These are phyloP conservation scores for Tetragonula carbonaria DNA, from an alignment of 2,888 invertebrate species.

Conservation along the genomic window DNA sequence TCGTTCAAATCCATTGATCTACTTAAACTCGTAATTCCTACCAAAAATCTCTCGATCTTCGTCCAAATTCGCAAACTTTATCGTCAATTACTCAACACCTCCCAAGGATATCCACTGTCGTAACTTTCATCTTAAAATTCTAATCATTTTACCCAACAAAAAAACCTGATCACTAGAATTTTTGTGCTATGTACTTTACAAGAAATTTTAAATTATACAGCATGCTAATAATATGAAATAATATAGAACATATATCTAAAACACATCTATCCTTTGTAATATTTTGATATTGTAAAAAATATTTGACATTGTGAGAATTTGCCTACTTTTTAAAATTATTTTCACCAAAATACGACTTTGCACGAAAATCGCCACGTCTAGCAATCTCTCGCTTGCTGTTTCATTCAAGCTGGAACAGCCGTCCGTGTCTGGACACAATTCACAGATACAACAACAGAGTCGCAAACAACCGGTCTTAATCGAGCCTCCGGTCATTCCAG, in stretches of 20 bases:
- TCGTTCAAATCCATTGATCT: no score
- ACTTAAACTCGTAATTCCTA: background rate
- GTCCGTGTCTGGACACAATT: background rate
- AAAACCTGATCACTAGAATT: background rate
- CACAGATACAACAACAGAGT: background rate
- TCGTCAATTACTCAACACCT: background rate
- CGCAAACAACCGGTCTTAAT: constrained; percentile 33
- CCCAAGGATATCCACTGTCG: background rate
- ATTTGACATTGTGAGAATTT: no score
- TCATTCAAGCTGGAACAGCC: background rate
- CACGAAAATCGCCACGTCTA: no score
- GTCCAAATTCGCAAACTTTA: background rate
- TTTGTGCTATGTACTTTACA: no score
- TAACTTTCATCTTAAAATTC: background rate
- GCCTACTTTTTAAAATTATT: no score
- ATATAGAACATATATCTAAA: no score
- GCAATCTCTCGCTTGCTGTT: background rate
- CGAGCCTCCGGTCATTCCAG: constrained; percentile 23
- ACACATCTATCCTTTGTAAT: no score
- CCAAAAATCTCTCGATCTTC: background rate
- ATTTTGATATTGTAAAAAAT: no score
- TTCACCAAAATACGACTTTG: no score
- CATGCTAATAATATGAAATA: no score
- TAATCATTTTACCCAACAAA: background rate
- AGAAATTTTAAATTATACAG: no score